phyloP scores from a whole-genome alignment of 1,140 invertebrate species.

The Hyposmocoma kahamanoa region DNA sequence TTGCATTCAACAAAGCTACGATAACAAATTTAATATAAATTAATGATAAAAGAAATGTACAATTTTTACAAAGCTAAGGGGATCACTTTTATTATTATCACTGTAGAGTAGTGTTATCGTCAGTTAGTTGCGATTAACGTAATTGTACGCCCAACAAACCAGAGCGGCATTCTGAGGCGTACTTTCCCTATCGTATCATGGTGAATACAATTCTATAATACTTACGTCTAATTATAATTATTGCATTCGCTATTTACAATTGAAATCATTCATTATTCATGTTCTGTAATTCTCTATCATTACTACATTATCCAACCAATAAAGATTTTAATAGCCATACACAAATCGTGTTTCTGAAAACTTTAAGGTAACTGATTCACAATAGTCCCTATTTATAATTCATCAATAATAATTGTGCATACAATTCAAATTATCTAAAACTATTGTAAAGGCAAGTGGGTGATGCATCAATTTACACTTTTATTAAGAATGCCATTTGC shows the following conservation, averaged over 20 bases:
- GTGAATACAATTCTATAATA: too few species aligned
- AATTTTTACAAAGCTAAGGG: conserved; percentile 65
- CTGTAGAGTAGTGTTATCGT: conserved; percentile 41
- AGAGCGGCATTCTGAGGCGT: too few species aligned
- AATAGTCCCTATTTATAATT: conserved; percentile 32
- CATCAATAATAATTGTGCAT: conserved; percentile 55
- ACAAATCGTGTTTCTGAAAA: conserved; percentile 25
- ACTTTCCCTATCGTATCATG: too few species aligned
- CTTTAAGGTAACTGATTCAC: conserved; percentile 52
- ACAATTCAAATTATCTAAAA: conserved; percentile 44
- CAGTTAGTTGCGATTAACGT: conserved; percentile 13
- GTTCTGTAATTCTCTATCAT: too few species aligned
- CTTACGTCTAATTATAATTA: neutral
- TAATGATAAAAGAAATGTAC: conserved; percentile 70
- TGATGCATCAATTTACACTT: conserved; percentile 33
- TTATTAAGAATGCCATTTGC: neutral
- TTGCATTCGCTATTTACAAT: conserved; percentile 5
- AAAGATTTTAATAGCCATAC: conserved; percentile 10
- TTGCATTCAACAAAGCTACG: conserved; percentile 72
- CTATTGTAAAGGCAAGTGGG: conserved; percentile 57
- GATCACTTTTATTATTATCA: conserved; percentile 64
- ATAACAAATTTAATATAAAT: conserved; percentile 74
- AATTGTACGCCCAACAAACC: too few species aligned
- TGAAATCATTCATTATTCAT: conserved; percentile 22
- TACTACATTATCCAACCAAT: too few species aligned